Base-by-base conservation (phyloP, 2,113 vertebrate species). In the Sander vitreus region DNA sequence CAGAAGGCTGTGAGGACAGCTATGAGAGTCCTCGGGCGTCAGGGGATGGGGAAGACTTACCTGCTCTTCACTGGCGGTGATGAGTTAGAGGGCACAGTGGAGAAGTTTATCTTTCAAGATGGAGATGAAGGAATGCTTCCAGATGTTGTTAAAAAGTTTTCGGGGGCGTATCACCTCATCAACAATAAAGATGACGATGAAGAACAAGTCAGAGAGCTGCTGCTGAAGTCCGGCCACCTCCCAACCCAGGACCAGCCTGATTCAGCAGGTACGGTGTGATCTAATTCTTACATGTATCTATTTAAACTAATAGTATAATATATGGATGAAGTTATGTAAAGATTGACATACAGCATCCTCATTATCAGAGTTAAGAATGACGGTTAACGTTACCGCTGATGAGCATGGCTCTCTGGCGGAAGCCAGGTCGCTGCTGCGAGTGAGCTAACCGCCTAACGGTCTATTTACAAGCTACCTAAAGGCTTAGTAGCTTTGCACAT, bases 11-110 rank as follows among this genome's bases (percentile, higher is more conserved):
- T 57, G 13, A 27, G 30, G 11, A 53, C 50, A 19, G 39, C 59
- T 1, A 7, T 16, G n/a, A 10, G 7, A 16, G 50, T 45, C 1
- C 3, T 83, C 3, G 60, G 67, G 10, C 0, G 0, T 3, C 9
- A 0, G 8, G 30, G 55, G 39, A 3, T 2, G 0, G 3, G 33
- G 0, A 21, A 47, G 25, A 48, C 25, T 16, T 74, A 12, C 45
- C 33, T 81, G 30, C 71, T 81, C 45, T 81, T 81, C 55, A 81
- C 71, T 3, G 6, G 27, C 0, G 72, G 59, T 30, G 64, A 75
- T 0, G 1, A 0, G 1, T 25, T 81, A 14, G 3, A 36, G 12
- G 3, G 11, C 6, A 3, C 58, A 2, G 4, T 81, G 68, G 55
- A 63, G 3, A 54, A 77, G 0, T 85, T 81, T 2, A 39, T 85